Conservation (phyloP, 2,888 invertebrate species). For the Zootermopsis nevadensis region DNA sequence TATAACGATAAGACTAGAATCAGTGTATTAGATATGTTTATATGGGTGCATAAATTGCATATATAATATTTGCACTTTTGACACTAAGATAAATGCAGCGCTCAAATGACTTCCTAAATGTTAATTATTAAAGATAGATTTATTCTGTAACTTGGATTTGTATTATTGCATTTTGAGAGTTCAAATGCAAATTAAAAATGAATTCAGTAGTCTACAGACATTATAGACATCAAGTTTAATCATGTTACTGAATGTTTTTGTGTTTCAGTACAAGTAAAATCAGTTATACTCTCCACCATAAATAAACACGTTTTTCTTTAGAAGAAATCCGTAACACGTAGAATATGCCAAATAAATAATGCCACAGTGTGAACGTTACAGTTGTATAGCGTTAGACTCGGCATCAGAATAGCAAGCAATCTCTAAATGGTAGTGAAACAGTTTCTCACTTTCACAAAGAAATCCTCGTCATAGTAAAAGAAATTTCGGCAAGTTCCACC, state of each 20-base stretch:
- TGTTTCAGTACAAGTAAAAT: background rate
- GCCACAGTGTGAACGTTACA: background rate
- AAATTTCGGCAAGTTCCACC: background rate
- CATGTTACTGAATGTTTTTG: constrained; percentile 16
- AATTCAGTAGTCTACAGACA: background rate
- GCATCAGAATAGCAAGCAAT: background rate
- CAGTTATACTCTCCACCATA: background rate
- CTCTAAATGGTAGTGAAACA: background rate
- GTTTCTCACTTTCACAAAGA: background rate
- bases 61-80: constrained; percentile 18
- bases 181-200: background rate
- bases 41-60: constrained; percentile 11
- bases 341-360: constrained; percentile 1
- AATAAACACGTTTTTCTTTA: background rate
- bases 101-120: constrained; percentile 51
- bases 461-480: background rate
- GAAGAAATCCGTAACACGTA: background rate
- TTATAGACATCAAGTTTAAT: background rate
- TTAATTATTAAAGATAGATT: constrained; percentile 49
- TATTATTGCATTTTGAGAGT: background rate
- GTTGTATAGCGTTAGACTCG: background rate
- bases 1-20: background rate
- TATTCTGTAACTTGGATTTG: constrained; percentile 28
- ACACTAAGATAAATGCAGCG: background rate
- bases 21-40: constrained; percentile 19